Conservation (phyloP, 2,797 vertebrate species). For the Knipowitschia caucasica region DNA sequence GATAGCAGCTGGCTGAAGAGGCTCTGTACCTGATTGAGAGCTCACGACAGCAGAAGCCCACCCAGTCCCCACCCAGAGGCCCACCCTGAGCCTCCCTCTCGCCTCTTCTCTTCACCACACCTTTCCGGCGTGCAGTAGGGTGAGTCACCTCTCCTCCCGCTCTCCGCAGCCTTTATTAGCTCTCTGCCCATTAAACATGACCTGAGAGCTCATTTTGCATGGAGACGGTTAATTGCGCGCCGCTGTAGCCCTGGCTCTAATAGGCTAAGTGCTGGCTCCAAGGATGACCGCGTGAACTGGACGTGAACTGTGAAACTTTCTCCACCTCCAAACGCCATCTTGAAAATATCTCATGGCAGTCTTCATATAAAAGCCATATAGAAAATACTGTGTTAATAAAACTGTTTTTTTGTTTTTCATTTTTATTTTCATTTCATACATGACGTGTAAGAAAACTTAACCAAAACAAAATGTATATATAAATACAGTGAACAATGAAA, state of each 20-base stretch:
- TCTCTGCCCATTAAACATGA: slow-evolving; percentile 73
- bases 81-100: slow-evolving; percentile 22
- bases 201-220: slow-evolving; percentile 71
- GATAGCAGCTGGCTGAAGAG: slow-evolving; percentile 15
- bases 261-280: slow-evolving; percentile 65
- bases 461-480: no score
- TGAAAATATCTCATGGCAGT: slow-evolving; percentile 29
- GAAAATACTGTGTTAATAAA: not conserved
- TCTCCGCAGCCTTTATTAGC: slow-evolving; percentile 56
- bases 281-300: slow-evolving; percentile 52
- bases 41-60: slow-evolving; percentile 6
- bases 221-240: slow-evolving; percentile 70
- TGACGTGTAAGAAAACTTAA: no score
- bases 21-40: slow-evolving; percentile 49
- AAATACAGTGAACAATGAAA: no score
- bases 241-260: slow-evolving; percentile 52
- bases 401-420: no score
- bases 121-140: slow-evolving; percentile 37
- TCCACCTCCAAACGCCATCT: slow-evolving; percentile 39
- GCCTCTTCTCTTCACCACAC: slow-evolving; percentile 40
- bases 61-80: not conserved
- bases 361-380: slow-evolving; percentile 7
- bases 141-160: slow-evolving; percentile 60
- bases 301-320: slow-evolving; percentile 61
- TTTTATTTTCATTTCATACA: no score